phyloP scores from a whole-genome alignment of 1,140 invertebrate genomes.

The Agrilus planipennis region DNA sequence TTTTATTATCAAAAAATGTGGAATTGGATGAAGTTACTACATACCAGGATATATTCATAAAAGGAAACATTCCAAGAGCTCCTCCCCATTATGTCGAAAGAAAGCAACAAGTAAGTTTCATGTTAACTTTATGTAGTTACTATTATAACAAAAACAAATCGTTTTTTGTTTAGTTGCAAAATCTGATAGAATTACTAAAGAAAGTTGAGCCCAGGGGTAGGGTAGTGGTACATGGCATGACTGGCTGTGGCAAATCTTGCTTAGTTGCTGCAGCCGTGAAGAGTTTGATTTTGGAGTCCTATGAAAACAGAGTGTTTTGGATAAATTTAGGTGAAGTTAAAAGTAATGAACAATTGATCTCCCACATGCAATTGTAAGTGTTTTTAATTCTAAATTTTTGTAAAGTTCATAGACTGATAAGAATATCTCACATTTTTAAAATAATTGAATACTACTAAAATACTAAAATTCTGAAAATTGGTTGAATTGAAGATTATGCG shows the following conservation, averaged over 20 bases:
- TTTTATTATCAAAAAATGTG: slow-evolving; percentile 24
- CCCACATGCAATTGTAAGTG: slow-evolving; percentile 7
- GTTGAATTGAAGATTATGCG: no score
- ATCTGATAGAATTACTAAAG: slow-evolving; percentile 31
- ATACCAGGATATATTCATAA: slow-evolving; percentile 34
- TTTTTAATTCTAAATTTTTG: no score
- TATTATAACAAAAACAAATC: not conserved
- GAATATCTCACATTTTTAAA: not conserved
- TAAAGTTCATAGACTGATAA: no score
- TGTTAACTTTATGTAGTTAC: not conserved
- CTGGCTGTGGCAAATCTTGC: slow-evolving; percentile 56
- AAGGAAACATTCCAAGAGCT: slow-evolving; percentile 40
- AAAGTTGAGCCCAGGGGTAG: slow-evolving; percentile 37
- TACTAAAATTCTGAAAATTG: not conserved
- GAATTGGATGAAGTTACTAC: slow-evolving; percentile 22
- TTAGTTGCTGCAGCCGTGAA: slow-evolving; percentile 46
- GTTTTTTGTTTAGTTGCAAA: slow-evolving; percentile 30
- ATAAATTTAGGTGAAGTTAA: slow-evolving; percentile 36
- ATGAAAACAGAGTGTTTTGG: slow-evolving; percentile 37
- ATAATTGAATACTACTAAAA: not conserved
- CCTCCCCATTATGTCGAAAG: slow-evolving; percentile 39
- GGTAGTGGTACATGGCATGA: slow-evolving; percentile 52
- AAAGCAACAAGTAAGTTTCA: slow-evolving; percentile 31
- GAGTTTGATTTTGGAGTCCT: slow-evolving; percentile 34
- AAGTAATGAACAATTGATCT: slow-evolving; percentile 34